These are phyloP conservation scores for Enteromius argenteus DNA, from an alignment of 2,797 vertebrate species.

Conservation along the genomic window DNA sequence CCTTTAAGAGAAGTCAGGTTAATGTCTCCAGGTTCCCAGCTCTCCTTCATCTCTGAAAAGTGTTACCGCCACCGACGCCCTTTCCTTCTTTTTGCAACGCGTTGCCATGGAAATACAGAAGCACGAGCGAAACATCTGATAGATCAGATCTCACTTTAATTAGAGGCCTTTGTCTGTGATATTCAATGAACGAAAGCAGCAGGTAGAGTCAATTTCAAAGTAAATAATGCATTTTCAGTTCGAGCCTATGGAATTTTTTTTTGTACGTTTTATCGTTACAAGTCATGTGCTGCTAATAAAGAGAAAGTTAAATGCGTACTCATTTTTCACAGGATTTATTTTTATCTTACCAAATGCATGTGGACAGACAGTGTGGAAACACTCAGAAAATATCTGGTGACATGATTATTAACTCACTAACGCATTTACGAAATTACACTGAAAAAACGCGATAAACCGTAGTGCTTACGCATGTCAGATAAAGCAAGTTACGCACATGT, in stretches of 20 bases:
- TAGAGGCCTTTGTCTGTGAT: background rate
- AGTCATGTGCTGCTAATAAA: background rate
- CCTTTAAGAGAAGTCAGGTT: background rate
- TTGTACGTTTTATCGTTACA: background rate
- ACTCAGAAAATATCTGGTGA: background rate
- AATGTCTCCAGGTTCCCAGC: background rate
- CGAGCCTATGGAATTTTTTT: background rate
- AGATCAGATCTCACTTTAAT: background rate
- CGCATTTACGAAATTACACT: background rate
- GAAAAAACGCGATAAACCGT: background rate
- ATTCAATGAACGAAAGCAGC: background rate
- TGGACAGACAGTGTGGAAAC: background rate
- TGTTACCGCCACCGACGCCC: too few species aligned
- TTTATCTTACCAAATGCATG: background rate
- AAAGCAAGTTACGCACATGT: background rate
- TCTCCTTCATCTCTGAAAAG: conserved; percentile 10
- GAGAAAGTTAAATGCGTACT: background rate
- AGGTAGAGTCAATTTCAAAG: background rate
- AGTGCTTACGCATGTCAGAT: background rate
- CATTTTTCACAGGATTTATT: conserved; percentile 15
- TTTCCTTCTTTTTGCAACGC: background rate
- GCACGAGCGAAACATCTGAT: background rate
- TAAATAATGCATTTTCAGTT: background rate
- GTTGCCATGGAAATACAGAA: conserved; percentile 32
- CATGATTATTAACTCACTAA: background rate